Percentiles rank a stretch among this genome's conserved stretches.
These are phyloP conservation scores for Dendrolimus houi DNA, from an alignment of 2,888 invertebrate genomes.

Conservation along the genomic window DNA sequence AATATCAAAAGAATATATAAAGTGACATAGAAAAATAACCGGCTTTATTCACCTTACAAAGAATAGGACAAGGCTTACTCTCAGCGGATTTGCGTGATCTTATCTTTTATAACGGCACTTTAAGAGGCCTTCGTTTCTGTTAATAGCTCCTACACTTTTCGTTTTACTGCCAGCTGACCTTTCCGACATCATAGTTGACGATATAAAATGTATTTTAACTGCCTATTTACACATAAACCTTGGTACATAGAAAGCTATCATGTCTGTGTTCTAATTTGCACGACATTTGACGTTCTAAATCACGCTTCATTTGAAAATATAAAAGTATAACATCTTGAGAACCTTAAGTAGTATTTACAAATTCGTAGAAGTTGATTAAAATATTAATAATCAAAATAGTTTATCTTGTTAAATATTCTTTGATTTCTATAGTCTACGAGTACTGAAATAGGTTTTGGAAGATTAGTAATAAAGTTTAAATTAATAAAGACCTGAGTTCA, in stretches of 20 bases:
- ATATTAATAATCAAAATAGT: too few relatives aligned
- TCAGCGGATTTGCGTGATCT: not conserved
- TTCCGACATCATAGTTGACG: not conserved
- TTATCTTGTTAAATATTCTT: too few relatives aligned
- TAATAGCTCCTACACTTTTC: not conserved
- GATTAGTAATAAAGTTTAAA: too few relatives aligned
- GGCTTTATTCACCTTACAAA: not conserved
- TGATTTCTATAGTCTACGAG: too few relatives aligned
- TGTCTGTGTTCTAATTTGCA: too few relatives aligned
- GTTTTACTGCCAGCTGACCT: not conserved
- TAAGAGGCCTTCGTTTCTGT: not conserved
- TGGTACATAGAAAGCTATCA: not conserved
- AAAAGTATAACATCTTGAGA: too few relatives aligned
- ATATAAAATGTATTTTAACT: conserved; percentile 1
- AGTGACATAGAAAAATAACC: not conserved
- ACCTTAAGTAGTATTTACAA: too few relatives aligned
- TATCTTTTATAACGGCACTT: not conserved
- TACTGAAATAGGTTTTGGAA: too few relatives aligned
- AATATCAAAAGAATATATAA: not conserved
- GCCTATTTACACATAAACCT: not conserved
- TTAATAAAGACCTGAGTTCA: too few relatives aligned
- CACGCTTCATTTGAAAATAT: too few relatives aligned
- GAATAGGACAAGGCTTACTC: not conserved
- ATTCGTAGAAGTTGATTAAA: too few relatives aligned
- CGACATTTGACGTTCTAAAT: too few relatives aligned